A percentile compares a stretch with the other conserved stretches of the same genome.
Evolutionary conservation across 2,797 vertebrate genomes (phyloP).

Genomic region (Gadopsis marmoratus): DNA sequence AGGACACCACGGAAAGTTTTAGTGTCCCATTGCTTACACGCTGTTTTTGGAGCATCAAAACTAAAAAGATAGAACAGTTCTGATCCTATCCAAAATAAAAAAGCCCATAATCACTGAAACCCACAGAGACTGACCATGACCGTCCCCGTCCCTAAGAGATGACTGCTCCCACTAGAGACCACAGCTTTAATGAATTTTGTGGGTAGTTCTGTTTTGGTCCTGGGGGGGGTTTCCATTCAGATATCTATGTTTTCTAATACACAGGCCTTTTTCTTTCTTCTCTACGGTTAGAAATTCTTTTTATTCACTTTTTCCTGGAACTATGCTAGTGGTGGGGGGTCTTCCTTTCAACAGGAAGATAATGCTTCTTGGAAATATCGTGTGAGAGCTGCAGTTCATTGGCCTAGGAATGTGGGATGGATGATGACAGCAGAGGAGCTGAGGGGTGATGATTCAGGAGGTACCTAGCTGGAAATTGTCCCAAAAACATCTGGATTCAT

Average conservation of each 20-base stretch:
- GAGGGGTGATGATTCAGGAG: slow-evolving; percentile 49
- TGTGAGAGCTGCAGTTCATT: slow-evolving; percentile 33
- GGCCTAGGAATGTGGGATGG: slow-evolving; percentile 37
- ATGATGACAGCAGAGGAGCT: slow-evolving; percentile 47
- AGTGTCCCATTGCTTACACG: not conserved
- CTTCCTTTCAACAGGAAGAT: slow-evolving; percentile 42
- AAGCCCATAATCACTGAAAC: not conserved
- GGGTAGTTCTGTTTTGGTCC: slow-evolving; percentile 4
- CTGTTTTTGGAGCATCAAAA: not conserved
- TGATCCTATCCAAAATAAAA: not conserved
- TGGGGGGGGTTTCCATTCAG: slow-evolving; percentile 5
- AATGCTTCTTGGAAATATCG: slow-evolving; percentile 62
- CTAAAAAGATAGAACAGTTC: not conserved
- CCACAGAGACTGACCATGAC: not conserved
- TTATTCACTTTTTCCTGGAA: slow-evolving; percentile 56
- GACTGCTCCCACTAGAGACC: not conserved
- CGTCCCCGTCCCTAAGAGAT: not conserved
- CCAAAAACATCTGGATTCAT: slow-evolving; percentile 51
- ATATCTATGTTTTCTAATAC: slow-evolving; percentile 30
- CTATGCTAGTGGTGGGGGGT: not conserved
- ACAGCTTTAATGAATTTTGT: not conserved
- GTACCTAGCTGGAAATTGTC: slow-evolving; percentile 44
- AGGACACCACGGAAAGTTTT: too few species aligned
- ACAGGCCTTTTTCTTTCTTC: not conserved
- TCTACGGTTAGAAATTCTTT: slow-evolving; percentile 14